Evolutionary conservation across 1,140 invertebrate species (phyloP).

Genomic region (Anastrepha ludens): DNA sequence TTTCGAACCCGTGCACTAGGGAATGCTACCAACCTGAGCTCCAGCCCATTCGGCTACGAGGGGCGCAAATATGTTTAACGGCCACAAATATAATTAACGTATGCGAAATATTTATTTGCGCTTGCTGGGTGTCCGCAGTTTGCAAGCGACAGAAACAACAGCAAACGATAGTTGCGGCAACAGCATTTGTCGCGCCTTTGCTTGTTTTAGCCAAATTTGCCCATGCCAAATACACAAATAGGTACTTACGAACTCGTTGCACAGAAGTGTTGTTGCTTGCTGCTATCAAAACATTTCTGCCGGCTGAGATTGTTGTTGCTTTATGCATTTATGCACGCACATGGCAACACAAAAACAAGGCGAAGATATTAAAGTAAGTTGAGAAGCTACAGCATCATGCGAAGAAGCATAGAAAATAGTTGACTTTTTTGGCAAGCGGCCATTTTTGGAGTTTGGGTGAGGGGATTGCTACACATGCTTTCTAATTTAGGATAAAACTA

Average conservation of each 20-base stretch:
- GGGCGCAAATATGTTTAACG: too few species aligned
- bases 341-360: not conserved
- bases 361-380: not conserved
- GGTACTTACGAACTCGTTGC: too few species aligned
- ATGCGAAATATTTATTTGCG: too few species aligned
- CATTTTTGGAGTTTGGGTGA: not conserved
- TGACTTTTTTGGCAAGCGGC: not conserved
- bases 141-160: not conserved
- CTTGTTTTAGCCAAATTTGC: conserved; percentile 22
- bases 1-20: too few species aligned
- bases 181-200: not conserved
- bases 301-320: not conserved
- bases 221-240: not conserved
- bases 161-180: not conserved
- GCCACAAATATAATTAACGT: too few species aligned
- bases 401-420: not conserved
- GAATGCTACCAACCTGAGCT: too few species aligned
- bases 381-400: not conserved
- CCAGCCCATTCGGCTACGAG: too few species aligned
- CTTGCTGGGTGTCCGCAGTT: not conserved
- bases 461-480: not conserved
- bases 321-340: not conserved
- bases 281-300: not conserved
- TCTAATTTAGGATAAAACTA: not conserved
- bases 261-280: not conserved